Base-by-base conservation (phyloP, 2,797 vertebrate genomes). In the Lepidocolaptes lacrymiger region DNA sequence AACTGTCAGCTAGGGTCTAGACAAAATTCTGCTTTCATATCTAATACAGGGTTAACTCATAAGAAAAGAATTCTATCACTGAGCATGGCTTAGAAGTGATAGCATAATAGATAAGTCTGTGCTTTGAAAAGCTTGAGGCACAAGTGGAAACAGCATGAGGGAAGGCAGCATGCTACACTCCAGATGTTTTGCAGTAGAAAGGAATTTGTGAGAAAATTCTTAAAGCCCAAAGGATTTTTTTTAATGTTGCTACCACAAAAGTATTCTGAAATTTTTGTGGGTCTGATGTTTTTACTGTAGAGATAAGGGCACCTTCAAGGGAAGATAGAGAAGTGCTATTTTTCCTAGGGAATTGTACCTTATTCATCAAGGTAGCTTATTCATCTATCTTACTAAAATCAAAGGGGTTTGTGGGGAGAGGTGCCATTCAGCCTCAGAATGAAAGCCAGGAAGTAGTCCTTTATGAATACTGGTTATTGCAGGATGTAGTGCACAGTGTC, bases 51-150 rank as follows among this genome's bases (percentile, higher is more conserved):
- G 55, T 89, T 95, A 93, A 95, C 39, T 69, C 28, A 5, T 23
- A 88, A 0, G 1, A 49, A 49, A 89, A 85, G 77, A 79, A 78
- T 24, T 72, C 59, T 59, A 68, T 85, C 69, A 63, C 62, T 66
- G 52, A 71, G 59, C 3, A 0, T 39, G 74, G 88, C 88, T 94
- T 92, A 74, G 44, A 95, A 92, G 71, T 67, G 91, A 61, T 91
- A 82, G 79, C 22, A 55, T 80, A 94, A 85, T 79, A 93, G 91
- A 69, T 91, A 91, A 77, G 34, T 24, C 44, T 85, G 48, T 82
- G 67, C 80, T 75, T 85, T 91, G 88, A 88, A 88, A 94, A 91
- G 61, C 84, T 79, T 76, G 81, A 85, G 55, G 89, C 67, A 67
- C 71, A 79, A 93, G 63, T 74, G 71, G 71, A 64, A 90, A 68